Conservation (phyloP, 23 tunicate genomes). For the Styela clava region DNA sequence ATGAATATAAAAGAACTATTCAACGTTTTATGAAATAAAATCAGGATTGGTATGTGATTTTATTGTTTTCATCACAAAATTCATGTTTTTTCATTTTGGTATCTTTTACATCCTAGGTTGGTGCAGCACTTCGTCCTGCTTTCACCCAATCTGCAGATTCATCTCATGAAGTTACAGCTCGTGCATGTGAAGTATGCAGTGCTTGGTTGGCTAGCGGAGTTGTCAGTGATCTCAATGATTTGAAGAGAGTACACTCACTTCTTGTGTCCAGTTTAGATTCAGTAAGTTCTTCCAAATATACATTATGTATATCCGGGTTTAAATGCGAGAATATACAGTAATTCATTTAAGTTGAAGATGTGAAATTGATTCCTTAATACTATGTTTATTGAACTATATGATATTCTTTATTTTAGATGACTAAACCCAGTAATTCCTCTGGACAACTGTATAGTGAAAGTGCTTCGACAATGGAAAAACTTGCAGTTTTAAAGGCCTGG, state of each 20-base stretch:
- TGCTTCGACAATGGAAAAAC: constrained; percentile 79
- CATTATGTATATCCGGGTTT: neutral
- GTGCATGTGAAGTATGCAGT: constrained; percentile 92
- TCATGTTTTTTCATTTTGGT: no score
- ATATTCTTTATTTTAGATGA: neutral
- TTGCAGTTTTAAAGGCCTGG: constrained; percentile 90
- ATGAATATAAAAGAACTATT: no score
- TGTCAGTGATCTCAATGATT: constrained; percentile 76
- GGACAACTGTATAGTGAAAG: constrained; percentile 61
- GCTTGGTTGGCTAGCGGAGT: constrained; percentile 95
- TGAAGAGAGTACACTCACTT: constrained; percentile 73
- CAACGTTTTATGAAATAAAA: no score
- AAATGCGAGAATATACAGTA: no score
- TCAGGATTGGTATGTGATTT: no score
- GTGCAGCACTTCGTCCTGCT: constrained; percentile 98
- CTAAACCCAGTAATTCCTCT: neutral
- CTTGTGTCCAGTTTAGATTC: constrained; percentile 78
- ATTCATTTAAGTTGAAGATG: neutral
- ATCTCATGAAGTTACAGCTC: constrained; percentile 74
- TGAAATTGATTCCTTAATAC: neutral
- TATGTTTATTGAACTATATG: neutral
- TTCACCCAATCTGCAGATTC: constrained; percentile 52
- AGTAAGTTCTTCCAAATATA: constrained; percentile 24
- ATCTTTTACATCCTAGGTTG: constrained; percentile 46
- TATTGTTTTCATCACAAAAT: no score